phyloP scores from a whole-genome alignment of 2,797 vertebrate genomes.

The Trematomus bernacchii region DNA sequence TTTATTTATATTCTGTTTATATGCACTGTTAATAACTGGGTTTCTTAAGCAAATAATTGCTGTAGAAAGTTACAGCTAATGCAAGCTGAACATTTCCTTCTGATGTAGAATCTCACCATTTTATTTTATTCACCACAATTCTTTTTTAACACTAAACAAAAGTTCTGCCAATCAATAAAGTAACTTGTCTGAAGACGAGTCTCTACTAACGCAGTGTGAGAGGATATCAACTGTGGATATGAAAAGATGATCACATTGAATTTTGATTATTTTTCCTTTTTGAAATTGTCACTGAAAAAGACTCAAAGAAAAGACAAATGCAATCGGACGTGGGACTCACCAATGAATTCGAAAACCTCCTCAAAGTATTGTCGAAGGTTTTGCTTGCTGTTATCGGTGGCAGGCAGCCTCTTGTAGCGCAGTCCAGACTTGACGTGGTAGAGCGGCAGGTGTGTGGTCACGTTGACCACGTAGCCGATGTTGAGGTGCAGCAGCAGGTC shows the following conservation, averaged over 20 bases:
- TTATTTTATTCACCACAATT: neutral
- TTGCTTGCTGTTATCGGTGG: constrained; percentile 92
- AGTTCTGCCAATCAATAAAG: neutral
- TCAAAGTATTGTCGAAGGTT: constrained; percentile 93
- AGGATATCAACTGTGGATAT: constrained; percentile 1
- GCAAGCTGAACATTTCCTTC: neutral
- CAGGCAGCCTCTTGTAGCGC: constrained; percentile 90
- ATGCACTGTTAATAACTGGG: too few species aligned
- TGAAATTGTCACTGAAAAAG: neutral
- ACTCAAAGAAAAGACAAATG: neutral
- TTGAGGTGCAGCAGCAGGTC: constrained; percentile 87
- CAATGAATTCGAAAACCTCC: constrained; percentile 93
- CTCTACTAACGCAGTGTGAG: constrained; percentile 1
- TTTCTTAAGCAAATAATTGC: too few species aligned
- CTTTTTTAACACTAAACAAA: neutral
- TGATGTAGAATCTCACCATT: neutral
- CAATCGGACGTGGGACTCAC: constrained; percentile 68
- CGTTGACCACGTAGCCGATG: constrained; percentile 89
- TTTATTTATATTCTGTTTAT: too few species aligned
- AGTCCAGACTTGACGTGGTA: constrained; percentile 87
- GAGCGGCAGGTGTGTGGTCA: constrained; percentile 91
- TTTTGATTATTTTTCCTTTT: neutral
- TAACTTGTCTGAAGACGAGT: constrained; percentile 19
- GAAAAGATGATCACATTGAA: neutral
- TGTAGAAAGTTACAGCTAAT: too few species aligned